phyloP scores from a whole-genome alignment of 2,113 vertebrate species.

The Butastur rufipennis region DNA sequence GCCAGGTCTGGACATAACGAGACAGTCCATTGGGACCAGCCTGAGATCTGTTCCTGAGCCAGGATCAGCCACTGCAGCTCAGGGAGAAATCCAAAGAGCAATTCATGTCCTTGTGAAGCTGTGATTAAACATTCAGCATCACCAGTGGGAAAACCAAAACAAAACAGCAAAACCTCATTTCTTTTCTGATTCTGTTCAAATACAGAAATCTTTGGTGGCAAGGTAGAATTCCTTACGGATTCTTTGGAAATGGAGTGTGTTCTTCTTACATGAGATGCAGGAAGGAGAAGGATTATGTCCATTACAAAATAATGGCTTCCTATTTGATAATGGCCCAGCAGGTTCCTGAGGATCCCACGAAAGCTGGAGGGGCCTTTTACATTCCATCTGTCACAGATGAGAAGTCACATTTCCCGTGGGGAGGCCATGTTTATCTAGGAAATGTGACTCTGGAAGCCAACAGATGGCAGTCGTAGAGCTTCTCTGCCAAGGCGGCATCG shows the following conservation, averaged over 20 bases:
- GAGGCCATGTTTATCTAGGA: background rate
- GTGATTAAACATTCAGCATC: background rate
- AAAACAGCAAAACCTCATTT: background rate
- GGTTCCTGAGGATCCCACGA: background rate
- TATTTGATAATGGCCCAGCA: background rate
- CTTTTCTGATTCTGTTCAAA: background rate
- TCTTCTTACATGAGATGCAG: background rate
- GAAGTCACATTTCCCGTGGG: background rate
- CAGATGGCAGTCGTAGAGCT: background rate
- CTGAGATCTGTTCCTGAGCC: background rate
- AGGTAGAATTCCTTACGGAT: background rate
- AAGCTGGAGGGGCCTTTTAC: background rate
- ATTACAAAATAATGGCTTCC: background rate
- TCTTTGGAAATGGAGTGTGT: background rate
- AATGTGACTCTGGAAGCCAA: background rate
- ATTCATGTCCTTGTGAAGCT: background rate
- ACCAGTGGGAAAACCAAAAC: background rate
- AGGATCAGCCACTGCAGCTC: background rate
- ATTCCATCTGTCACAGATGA: background rate
- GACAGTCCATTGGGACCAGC: background rate
- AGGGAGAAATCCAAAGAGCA: background rate
- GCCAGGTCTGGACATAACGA: background rate
- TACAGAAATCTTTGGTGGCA: background rate
- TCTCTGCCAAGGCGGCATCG: background rate
- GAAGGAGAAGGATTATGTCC: background rate